phyloP scores from a whole-genome alignment of 2,888 invertebrate species.

The Epinotia ramella region DNA sequence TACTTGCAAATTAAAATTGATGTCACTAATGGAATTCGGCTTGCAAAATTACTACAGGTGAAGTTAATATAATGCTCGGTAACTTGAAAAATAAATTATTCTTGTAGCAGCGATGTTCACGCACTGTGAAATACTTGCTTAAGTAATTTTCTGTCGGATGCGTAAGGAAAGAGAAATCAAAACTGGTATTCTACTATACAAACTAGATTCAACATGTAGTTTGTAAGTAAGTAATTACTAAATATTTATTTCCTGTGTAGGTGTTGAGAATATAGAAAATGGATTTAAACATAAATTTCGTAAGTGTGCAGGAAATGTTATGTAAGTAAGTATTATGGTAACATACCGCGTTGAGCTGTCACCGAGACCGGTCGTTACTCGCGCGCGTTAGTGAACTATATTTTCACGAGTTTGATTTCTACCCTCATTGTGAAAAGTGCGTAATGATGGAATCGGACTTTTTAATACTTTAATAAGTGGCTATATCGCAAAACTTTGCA shows the following conservation, averaged over 20 bases:
- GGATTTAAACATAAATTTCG: not conserved
- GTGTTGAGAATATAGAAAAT: not conserved
- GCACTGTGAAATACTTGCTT: constrained; percentile 14
- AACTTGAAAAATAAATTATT: not conserved
- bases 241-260: constrained; percentile 1
- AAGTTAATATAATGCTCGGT: not conserved
- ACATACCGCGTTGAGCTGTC: too few species aligned
- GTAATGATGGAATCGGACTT: too few species aligned
- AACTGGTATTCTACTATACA: constrained; percentile 15
- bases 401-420: too few species aligned
- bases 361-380: too few species aligned
- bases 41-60: too few species aligned
- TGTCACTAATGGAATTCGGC: too few species aligned
- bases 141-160: constrained; percentile 21
- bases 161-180: constrained; percentile 27
- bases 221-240: not conserved
- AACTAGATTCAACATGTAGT: not conserved
- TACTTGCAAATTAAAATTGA: too few species aligned
- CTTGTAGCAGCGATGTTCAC: constrained; percentile 6
- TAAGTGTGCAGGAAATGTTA: not conserved
- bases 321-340: too few species aligned
- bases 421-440: too few species aligned
- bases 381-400: too few species aligned
- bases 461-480: too few species aligned
- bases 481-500: too few species aligned